A percentile compares a stretch with the other conserved stretches of the same genome.
Evolutionary conservation across 2,113 vertebrate species (phyloP).

Genomic region (Cavia porcellus): DNA sequence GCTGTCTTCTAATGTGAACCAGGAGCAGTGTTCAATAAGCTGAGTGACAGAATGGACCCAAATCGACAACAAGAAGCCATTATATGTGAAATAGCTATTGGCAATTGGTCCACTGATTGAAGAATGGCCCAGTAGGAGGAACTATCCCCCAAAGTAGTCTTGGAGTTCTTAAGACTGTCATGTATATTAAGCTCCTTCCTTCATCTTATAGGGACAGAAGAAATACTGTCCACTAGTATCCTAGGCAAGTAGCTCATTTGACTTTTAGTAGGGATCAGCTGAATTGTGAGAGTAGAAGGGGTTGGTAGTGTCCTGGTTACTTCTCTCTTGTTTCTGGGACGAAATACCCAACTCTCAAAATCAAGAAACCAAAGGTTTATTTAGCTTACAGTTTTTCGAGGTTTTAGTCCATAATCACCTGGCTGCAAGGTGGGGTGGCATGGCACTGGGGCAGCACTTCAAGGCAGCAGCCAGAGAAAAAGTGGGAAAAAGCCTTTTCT

Average conservation of each 20-base stretch:
- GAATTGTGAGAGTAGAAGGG: background rate
- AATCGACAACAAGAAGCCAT: slow-evolving; percentile 16
- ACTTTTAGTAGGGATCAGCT: background rate
- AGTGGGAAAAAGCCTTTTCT: too few relatives aligned
- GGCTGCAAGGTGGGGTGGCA: too few relatives aligned
- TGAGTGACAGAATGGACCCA: background rate
- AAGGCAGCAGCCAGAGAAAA: too few relatives aligned
- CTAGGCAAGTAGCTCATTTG: background rate
- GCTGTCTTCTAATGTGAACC: background rate
- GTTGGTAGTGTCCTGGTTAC: background rate
- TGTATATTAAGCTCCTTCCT: background rate
- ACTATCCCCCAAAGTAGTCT: background rate
- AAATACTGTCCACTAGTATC: background rate
- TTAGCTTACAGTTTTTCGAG: too few relatives aligned
- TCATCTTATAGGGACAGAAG: slow-evolving; percentile 19
- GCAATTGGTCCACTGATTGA: background rate
- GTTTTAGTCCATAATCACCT: too few relatives aligned
- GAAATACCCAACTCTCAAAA: too few relatives aligned
- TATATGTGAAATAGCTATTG: background rate
- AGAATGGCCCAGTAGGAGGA: background rate
- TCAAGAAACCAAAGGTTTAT: too few relatives aligned
- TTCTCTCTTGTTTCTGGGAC: too few relatives aligned
- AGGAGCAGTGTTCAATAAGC: background rate
- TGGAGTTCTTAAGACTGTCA: background rate
- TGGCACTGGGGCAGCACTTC: too few relatives aligned